Percentiles rank a stretch among this genome's conserved stretches.
These are phyloP conservation scores for Achroia grisella DNA, from an alignment of 1,140 invertebrate genomes.

Conservation along the genomic window DNA sequence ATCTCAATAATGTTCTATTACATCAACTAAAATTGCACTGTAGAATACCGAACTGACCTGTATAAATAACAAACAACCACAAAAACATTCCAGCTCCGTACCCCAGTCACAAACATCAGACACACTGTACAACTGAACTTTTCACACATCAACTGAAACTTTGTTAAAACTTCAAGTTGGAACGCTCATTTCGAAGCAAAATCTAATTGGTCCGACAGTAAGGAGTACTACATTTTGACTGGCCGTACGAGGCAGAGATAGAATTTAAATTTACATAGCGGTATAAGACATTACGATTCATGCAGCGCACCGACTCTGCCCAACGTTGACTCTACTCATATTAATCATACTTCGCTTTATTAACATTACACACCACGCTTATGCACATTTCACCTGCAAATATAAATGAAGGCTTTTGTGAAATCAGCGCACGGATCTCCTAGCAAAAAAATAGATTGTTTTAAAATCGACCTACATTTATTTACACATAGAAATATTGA, in stretches of 20 bases:
- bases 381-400: conserved; percentile 5
- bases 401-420: conserved; percentile 3
- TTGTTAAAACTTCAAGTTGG: conserved; percentile 42
- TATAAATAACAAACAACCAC: conserved; percentile 40
- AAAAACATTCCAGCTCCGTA: conserved; percentile 50
- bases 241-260: conserved; percentile 37
- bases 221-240: conserved; percentile 67
- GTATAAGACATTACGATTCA: conserved; percentile 59
- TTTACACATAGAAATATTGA: no score
- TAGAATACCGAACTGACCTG: conserved; percentile 37
- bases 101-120: conserved; percentile 40
- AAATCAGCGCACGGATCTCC: background rate
- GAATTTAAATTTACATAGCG: conserved; percentile 70
- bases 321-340: conserved; percentile 46
- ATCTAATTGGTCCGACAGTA: conserved; percentile 49
- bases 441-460: no score
- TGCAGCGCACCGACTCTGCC: conserved; percentile 20
- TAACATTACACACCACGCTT: conserved; percentile 10
- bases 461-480: no score
- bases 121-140: conserved; percentile 36
- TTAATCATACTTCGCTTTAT: conserved; percentile 35
- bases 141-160: conserved; percentile 42
- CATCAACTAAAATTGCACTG: background rate
- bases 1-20: no score
- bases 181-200: conserved; percentile 62